Evolutionary conservation across 2,113 vertebrate species (phyloP).

Genomic region (Phocoena phocoena): DNA sequence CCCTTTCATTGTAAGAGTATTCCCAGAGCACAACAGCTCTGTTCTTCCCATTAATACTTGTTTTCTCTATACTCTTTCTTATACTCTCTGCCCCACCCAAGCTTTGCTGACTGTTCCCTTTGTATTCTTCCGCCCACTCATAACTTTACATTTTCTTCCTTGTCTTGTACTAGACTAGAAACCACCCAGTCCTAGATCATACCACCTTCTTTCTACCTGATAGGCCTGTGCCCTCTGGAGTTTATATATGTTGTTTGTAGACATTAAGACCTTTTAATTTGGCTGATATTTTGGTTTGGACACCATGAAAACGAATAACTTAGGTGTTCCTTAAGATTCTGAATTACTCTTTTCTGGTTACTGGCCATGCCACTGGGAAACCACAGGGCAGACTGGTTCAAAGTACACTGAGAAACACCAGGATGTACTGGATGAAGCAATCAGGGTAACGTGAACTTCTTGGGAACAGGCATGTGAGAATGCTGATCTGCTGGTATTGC

Average conservation of each 20-base stretch:
- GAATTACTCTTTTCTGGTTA: conserved; percentile 48
- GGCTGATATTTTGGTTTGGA: conserved; percentile 30
- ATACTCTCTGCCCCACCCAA: conserved; percentile 59
- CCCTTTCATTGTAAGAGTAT: conserved; percentile 53
- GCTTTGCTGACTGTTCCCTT: conserved; percentile 58
- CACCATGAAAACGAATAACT: conserved; percentile 33
- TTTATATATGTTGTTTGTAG: neutral
- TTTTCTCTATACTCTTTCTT: conserved; percentile 15
- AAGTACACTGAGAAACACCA: conserved; percentile 46
- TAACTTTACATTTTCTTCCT: conserved; percentile 40
- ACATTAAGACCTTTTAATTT: conserved; percentile 45
- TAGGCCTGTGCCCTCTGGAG: neutral
- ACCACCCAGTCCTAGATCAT: neutral
- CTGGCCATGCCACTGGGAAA: conserved; percentile 40
- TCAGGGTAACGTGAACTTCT: neutral
- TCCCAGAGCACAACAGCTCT: conserved; percentile 56
- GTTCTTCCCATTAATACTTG: conserved; percentile 52
- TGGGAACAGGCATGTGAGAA: neutral
- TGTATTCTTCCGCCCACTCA: conserved; percentile 15
- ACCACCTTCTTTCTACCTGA: neutral
- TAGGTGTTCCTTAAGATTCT: conserved; percentile 34
- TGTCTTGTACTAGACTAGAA: conserved; percentile 37
- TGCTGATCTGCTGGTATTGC: neutral
- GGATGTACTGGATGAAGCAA: neutral
- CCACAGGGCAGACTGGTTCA: conserved; percentile 43